A percentile compares a stretch with the other conserved stretches of the same genome.
phyloP scores from a whole-genome alignment of 2,888 invertebrate species.

The Osmoderma eremita region DNA sequence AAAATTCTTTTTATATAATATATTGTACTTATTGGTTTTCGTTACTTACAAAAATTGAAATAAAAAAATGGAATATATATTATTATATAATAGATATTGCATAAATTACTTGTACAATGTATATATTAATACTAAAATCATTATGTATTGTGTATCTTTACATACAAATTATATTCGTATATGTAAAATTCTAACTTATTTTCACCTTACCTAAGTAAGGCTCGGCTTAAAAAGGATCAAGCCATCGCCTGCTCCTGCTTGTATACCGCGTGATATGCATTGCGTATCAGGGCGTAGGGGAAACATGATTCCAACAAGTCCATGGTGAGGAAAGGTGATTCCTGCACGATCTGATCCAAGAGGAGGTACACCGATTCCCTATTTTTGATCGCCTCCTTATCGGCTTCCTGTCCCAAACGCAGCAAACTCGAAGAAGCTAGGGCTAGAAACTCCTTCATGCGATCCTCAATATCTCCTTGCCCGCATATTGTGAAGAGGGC shows the following conservation, averaged over 20 bases:
- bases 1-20: background rate
- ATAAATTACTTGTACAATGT: slow-evolving; percentile 24
- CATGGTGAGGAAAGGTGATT: slow-evolving; percentile 98
- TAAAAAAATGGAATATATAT: slow-evolving; percentile 19
- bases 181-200: no score
- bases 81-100: background rate
- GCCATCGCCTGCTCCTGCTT: slow-evolving; percentile 81
- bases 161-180: no score
- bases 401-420: slow-evolving; percentile 93
- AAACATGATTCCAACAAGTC: slow-evolving; percentile 98
- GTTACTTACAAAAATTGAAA: slow-evolving; percentile 9
- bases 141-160: background rate
- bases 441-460: slow-evolving; percentile 95
- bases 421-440: slow-evolving; percentile 95
- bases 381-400: slow-evolving; percentile 92
- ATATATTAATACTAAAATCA: slow-evolving; percentile 9
- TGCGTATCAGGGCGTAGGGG: slow-evolving; percentile 96
- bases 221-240: slow-evolving; percentile 38
- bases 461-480: slow-evolving; percentile 94
- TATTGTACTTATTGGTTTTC: slow-evolving; percentile 12
- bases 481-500: slow-evolving; percentile 97
- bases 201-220: slow-evolving; percentile 13
- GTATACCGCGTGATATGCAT: slow-evolving; percentile 97
- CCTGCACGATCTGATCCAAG: slow-evolving; percentile 96
- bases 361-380: slow-evolving; percentile 97